Base-by-base conservation (phyloP, 2,797 vertebrate genomes). In the Alcedo quadribrachys region DNA sequence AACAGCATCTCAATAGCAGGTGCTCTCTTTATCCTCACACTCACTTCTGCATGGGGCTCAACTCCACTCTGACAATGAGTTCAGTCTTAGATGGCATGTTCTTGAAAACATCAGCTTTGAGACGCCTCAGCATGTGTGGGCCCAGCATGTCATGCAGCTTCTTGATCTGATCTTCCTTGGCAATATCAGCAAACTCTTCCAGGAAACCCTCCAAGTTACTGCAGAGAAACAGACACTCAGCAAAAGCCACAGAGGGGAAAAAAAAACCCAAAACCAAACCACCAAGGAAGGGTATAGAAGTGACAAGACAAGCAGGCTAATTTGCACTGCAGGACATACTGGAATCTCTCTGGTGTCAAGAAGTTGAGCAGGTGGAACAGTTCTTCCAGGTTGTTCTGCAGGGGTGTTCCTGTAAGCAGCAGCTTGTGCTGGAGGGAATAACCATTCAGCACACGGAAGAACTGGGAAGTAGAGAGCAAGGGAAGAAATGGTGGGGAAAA, bases 101-200 rank as follows among this genome's bases (percentile, higher is more conserved):
- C 97, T 99, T 99, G 97, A 99, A 99, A 68, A 99, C 99, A 37
- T 99, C 99, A 9, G 99, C 99, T 97, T 99, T 99, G 91, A 99
- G 98, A 87, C 99, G 98, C 93, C 99, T 97, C 91, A 99, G 97
- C 99, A 99, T 99, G 97, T 99, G 99, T 12, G 99, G 99, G 62
- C 99, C 99, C 96, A 99, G 96, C 99, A 99, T 99, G 97, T 99
- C 99, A 8, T 99, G 99, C 42, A 99, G 98, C 92, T 99, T 99
- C 98, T 99, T 99, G 96, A 99, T 99, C 98, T 99, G 99, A 98
- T 99, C 99, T 94, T 99, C 99, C 97, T 99, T 99, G 93, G 99
- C 99, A 79, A 99, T 99, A 94, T 99, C 99, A 0, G 99, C 99
- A 98, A 99, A 99, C 97, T 99, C 99, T 95, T 99, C 99, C 92